Evolutionary conservation across 2,113 vertebrate genomes (phyloP).

Genomic region (Scartelaos histophorus): DNA sequence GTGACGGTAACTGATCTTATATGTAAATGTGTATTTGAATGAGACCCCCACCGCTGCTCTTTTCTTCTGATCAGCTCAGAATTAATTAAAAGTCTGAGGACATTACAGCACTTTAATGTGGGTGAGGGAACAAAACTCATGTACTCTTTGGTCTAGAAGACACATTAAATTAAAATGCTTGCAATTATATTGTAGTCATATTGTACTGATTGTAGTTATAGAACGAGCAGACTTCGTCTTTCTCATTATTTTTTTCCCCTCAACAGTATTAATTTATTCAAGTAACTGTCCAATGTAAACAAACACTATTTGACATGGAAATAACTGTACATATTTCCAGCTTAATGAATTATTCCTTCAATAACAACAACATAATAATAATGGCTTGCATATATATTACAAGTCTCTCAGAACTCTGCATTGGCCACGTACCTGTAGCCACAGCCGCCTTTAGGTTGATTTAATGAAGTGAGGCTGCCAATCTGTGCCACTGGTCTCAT

Average conservation of each 20-base stretch:
- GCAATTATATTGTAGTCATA: too few species aligned
- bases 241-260: not conserved
- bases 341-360: too few species aligned
- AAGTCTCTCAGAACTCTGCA: too few species aligned
- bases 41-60: constrained; percentile 15
- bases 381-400: too few species aligned
- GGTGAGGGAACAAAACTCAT: not conserved
- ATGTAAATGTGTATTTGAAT: constrained; percentile 10
- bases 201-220: too few species aligned
- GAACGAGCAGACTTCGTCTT: not conserved
- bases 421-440: too few species aligned
- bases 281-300: not conserved
- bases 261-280: not conserved
- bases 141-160: constrained; percentile 1
- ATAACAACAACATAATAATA: too few species aligned
- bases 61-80: constrained; percentile 7
- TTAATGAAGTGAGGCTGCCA: too few species aligned
- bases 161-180: not conserved
- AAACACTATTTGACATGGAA: not conserved
- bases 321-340: not conserved
- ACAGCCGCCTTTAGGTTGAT: too few species aligned
- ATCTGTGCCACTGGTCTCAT: too few species aligned
- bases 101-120: not conserved
- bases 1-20: not conserved
- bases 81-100: constrained; percentile 29